phyloP scores from a whole-genome alignment of 2,888 invertebrate genomes.

The Orchestes rusci region DNA sequence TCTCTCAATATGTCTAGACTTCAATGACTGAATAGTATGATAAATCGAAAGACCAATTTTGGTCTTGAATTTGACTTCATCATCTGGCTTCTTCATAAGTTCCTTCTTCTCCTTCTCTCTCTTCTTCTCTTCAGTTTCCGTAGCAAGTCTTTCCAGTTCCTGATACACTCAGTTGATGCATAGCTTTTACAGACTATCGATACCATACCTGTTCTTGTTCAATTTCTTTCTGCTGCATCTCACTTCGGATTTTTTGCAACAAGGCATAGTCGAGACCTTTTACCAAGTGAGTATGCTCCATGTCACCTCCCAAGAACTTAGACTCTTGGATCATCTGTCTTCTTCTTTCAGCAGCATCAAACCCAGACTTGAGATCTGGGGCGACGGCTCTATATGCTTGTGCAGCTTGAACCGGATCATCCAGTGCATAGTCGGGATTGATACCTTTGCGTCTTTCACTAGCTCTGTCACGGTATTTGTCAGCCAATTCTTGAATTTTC shows the following conservation, averaged over 20 bases:
- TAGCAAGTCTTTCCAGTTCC: slow-evolving; percentile 69
- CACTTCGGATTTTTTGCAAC: slow-evolving; percentile 88
- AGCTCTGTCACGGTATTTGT: slow-evolving; percentile 88
- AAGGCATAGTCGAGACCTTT: slow-evolving; percentile 92
- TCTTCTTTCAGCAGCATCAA: slow-evolving; percentile 90
- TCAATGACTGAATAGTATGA: slow-evolving; percentile 58
- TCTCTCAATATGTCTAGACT: slow-evolving; percentile 66
- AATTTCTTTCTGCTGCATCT: slow-evolving; percentile 72
- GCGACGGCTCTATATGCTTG: slow-evolving; percentile 77
- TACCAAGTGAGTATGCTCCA: slow-evolving; percentile 99
- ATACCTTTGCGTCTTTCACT: slow-evolving; percentile 69
- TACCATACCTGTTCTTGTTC: slow-evolving; percentile 58
- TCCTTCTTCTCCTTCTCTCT: slow-evolving; percentile 39
- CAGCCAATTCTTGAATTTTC: slow-evolving; percentile 86
- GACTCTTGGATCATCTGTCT: slow-evolving; percentile 96
- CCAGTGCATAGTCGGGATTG: slow-evolving; percentile 71
- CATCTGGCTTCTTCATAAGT: slow-evolving; percentile 53
- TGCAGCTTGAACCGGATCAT: slow-evolving; percentile 79
- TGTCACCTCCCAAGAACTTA: slow-evolving; percentile 99
- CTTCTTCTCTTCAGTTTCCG: slow-evolving; percentile 49
- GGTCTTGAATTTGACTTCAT: slow-evolving; percentile 77
- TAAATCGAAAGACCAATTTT: slow-evolving; percentile 72
- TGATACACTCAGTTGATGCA: slow-evolving; percentile 3
- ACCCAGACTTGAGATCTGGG: slow-evolving; percentile 88
- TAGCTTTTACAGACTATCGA: too few relatives aligned